Evolutionary conservation across 1,140 invertebrate species (phyloP).

Genomic region (Gonatopus flavifemur): DNA sequence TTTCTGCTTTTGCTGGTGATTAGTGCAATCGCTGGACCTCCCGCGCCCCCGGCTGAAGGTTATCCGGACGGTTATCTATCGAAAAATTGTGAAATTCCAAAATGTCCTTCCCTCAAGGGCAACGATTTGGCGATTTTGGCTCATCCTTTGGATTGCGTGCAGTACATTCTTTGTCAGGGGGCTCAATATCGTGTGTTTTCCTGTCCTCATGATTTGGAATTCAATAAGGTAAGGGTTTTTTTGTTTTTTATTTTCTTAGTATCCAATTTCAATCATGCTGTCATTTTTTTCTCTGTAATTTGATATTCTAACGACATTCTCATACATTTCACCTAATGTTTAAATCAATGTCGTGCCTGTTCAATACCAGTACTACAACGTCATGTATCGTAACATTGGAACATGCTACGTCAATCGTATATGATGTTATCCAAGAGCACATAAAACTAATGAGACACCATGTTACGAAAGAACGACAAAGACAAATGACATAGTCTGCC

Average conservation of each 20-base stretch:
- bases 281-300: no score
- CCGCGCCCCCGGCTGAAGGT: slow-evolving; percentile 2
- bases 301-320: no score
- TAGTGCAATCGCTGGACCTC: slow-evolving; percentile 1
- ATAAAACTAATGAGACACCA: not conserved
- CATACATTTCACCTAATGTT: no score
- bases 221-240: slow-evolving; percentile 25
- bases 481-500: no score
- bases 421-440: no score
- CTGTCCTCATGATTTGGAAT: slow-evolving; percentile 18
- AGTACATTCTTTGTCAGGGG: slow-evolving; percentile 19
- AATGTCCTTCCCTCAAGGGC: slow-evolving; percentile 6
- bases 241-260: no score
- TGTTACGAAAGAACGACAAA: not conserved
- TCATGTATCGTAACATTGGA: no score
- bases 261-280: no score
- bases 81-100: slow-evolving; percentile 8
- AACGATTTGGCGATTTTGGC: not conserved
- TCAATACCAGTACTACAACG: no score
- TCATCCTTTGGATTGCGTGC: slow-evolving; percentile 21
- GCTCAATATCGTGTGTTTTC: not conserved
- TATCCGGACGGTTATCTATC: slow-evolving; percentile 1
- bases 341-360: no score
- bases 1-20: not conserved
- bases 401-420: no score